phyloP scores from a whole-genome alignment of 2,888 invertebrate genomes.

The Melanargia galathea region DNA sequence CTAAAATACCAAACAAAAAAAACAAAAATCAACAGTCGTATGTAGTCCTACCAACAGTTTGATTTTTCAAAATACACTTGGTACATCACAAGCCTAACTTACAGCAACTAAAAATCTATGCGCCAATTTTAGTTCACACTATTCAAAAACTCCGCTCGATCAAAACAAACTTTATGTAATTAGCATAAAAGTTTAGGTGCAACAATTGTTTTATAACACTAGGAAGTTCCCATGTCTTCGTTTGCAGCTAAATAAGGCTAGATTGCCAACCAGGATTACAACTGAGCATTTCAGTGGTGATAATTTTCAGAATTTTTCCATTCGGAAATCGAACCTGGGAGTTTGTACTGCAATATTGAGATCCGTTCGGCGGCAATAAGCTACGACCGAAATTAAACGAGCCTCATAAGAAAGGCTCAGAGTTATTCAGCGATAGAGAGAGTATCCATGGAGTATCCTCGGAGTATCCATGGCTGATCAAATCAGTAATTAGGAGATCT shows the following conservation, averaged over 20 bases:
- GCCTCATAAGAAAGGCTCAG: too few species aligned
- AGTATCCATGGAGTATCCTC: too few species aligned
- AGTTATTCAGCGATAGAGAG: too few species aligned
- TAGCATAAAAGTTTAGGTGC: conserved; percentile 26
- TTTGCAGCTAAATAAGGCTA: not conserved
- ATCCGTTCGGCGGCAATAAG: too few species aligned
- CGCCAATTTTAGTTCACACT: not conserved
- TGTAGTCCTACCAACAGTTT: not conserved
- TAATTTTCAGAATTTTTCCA: not conserved
- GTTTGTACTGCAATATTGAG: not conserved
- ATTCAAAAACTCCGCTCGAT: conserved; percentile 1
- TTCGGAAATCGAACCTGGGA: not conserved
- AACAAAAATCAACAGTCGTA: not conserved
- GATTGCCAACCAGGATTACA: not conserved
- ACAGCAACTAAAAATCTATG: conserved; percentile 12
- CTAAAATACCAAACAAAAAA: not conserved
- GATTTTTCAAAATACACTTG: not conserved
- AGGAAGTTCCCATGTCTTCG: conserved; percentile 10
- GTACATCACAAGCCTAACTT: conserved; percentile 5
- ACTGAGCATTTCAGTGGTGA: not conserved
- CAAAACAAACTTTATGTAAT: conserved; percentile 19
- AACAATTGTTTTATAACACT: conserved; percentile 1
- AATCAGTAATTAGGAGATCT: too few species aligned
- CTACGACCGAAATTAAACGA: too few species aligned
- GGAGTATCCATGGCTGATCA: too few species aligned